phyloP scores from a whole-genome alignment of 2,797 vertebrate species.

The Enteromius argenteus region DNA sequence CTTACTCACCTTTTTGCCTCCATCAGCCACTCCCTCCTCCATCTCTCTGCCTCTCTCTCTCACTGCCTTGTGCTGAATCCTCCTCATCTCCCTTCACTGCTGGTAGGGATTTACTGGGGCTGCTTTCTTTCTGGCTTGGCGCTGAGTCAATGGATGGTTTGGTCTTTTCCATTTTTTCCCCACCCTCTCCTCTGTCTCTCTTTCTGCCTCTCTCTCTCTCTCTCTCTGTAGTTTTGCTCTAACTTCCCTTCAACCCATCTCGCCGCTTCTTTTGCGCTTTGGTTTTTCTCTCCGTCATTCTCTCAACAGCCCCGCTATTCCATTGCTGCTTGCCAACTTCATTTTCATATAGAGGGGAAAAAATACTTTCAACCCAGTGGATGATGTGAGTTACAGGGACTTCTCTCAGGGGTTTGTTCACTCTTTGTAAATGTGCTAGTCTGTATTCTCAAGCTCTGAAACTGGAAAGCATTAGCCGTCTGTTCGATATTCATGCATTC shows the following conservation, averaged over 20 bases:
- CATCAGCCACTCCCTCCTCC: constrained; percentile 70
- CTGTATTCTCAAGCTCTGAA: constrained; percentile 78
- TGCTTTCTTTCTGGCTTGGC: constrained; percentile 70
- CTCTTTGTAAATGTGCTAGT: constrained; percentile 54
- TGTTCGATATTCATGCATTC: constrained; percentile 59
- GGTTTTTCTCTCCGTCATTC: constrained; percentile 43
- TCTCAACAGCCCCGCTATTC: constrained; percentile 46
- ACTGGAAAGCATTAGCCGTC: constrained; percentile 57
- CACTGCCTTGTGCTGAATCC: constrained; percentile 78
- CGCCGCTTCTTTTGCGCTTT: constrained; percentile 79
- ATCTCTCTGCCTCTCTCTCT: constrained; percentile 79
- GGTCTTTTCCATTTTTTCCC: constrained; percentile 65
- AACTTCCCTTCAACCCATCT: constrained; percentile 39
- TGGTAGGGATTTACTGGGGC: constrained; percentile 69
- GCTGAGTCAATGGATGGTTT: constrained; percentile 79
- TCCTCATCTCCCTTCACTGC: constrained; percentile 74
- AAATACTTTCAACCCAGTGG: constrained; percentile 57
- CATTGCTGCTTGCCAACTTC: constrained; percentile 56
- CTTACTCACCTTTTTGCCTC: constrained; percentile 85
- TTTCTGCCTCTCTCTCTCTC: constrained; percentile 74
- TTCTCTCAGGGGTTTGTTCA: constrained; percentile 63
- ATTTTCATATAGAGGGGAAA: constrained; percentile 75
- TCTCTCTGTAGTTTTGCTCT: constrained; percentile 56
- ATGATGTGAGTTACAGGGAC: constrained; percentile 79
- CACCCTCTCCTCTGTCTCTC: constrained; percentile 16